These are phyloP conservation scores for Pecten maximus DNA, from an alignment of 2,888 invertebrate species.

Conservation along the genomic window DNA sequence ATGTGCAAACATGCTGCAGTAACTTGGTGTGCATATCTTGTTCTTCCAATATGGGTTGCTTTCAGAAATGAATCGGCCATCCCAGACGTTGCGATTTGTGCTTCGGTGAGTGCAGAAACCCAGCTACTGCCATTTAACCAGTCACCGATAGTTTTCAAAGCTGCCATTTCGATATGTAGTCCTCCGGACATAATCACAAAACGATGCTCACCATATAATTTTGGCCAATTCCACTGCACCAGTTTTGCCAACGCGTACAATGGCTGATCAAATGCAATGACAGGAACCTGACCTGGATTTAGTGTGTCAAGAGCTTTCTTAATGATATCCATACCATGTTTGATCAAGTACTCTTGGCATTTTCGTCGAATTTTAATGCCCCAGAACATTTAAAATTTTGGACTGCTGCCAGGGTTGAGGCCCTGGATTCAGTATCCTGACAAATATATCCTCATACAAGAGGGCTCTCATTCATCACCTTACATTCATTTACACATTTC, in stretches of 20 bases:
- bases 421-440: too few species aligned
- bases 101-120: constrained; percentile 57
- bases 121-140: constrained; percentile 70
- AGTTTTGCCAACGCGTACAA: constrained; percentile 72
- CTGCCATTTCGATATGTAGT: constrained; percentile 74
- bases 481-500: too few species aligned
- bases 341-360: neutral
- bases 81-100: constrained; percentile 49
- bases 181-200: constrained; percentile 73
- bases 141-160: constrained; percentile 64
- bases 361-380: too few species aligned
- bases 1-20: constrained; percentile 44
- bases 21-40: constrained; percentile 47
- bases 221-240: constrained; percentile 72
- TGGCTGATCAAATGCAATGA: constrained; percentile 69
- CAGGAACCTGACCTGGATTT: constrained; percentile 70
- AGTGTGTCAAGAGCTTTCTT: constrained; percentile 50
- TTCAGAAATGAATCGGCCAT: constrained; percentile 52
- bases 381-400: too few species aligned
- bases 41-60: constrained; percentile 45
- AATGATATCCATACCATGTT: constrained; percentile 62
- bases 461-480: too few species aligned
- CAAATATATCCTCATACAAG: too few species aligned
- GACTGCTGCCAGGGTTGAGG: too few species aligned
- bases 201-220: constrained; percentile 68